Conservation (phyloP, 2,797 vertebrate species). For the Nannoperca australis region DNA sequence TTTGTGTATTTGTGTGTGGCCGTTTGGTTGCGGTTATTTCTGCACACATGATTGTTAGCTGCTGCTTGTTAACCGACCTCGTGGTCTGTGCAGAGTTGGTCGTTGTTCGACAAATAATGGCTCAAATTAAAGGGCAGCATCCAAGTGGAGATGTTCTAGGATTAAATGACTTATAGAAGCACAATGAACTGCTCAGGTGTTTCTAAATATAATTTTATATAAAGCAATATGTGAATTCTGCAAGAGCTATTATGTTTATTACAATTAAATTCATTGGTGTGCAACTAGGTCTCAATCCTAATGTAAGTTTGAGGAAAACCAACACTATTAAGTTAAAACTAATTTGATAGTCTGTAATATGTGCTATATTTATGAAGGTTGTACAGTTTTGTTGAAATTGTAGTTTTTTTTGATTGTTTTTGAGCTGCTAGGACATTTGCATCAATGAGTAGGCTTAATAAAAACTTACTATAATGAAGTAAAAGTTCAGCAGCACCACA, state of each 20-base stretch:
- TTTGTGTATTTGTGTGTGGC: background rate
- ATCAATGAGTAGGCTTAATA: too few relatives aligned
- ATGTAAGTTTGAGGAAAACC: background rate
- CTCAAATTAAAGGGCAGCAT: fast-evolving
- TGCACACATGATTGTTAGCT: background rate
- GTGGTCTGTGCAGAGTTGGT: conserved; percentile 6
- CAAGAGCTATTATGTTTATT: background rate
- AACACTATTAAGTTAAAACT: background rate
- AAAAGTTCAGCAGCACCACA: background rate
- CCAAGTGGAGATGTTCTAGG: background rate
- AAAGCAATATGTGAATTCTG: background rate
- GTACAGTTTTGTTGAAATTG: too few relatives aligned
- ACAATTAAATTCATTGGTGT: background rate
- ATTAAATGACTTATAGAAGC: background rate
- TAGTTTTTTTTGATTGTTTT: too few relatives aligned
- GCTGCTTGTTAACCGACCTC: conserved; percentile 46
- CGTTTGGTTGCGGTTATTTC: conserved; percentile 13
- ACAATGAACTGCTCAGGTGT: background rate
- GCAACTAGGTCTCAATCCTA: too few relatives aligned
- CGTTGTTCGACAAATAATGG: background rate
- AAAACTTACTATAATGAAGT: too few relatives aligned
- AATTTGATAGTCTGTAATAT: too few relatives aligned
- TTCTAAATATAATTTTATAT: too few relatives aligned
- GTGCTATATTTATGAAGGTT: too few relatives aligned
- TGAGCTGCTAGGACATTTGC: too few relatives aligned